Evolutionary conservation across 2,888 invertebrate genomes (phyloP).

Genomic region (Idaea straminata): DNA sequence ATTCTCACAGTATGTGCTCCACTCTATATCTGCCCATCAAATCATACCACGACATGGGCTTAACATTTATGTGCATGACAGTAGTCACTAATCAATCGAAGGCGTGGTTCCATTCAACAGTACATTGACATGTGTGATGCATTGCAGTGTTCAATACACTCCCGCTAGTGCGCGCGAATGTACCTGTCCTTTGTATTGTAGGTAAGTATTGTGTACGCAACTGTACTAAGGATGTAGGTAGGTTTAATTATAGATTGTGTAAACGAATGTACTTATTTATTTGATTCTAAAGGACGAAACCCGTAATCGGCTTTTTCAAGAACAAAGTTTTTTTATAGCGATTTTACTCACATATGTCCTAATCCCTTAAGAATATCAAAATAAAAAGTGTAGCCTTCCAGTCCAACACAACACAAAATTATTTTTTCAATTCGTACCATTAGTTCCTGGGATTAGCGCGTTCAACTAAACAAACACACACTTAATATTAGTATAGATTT

Average conservation of each 20-base stretch:
- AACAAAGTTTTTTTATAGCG: neutral
- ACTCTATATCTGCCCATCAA: no score
- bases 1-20: no score
- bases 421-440: neutral
- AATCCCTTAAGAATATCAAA: neutral
- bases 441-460: neutral
- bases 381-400: neutral
- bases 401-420: neutral
- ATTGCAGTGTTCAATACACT: constrained; percentile 23
- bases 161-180: constrained; percentile 9
- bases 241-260: neutral
- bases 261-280: neutral
- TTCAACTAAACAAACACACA: neutral
- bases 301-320: neutral
- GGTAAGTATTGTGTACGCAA: neutral
- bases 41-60: no score
- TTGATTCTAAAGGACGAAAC: neutral
- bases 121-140: constrained; percentile 26
- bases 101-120: constrained; percentile 42
- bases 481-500: no score
- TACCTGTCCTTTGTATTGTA: constrained; percentile 13
- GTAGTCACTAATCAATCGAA: constrained; percentile 32
- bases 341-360: neutral
- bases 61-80: neutral
- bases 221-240: neutral